Evolutionary conservation across 2,113 vertebrate species (phyloP), one percentile per base, ranked within the genome.

Genomic region (Ictalurus furcatus): DNA sequence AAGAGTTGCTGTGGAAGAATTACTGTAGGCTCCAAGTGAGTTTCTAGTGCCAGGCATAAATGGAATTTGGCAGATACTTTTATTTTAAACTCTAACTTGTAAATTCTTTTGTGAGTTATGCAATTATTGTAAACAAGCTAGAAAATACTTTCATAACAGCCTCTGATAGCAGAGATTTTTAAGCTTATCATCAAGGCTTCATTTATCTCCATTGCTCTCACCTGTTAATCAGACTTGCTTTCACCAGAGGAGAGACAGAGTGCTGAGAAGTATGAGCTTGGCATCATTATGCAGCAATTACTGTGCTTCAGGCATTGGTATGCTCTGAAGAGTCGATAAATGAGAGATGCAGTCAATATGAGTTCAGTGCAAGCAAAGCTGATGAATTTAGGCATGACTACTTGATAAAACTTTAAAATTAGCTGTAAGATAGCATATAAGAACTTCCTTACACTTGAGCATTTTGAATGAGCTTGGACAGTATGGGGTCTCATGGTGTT

Each of bases 181-280:
- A 17, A n/a, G 52, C 84, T 81, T 79, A 89, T 81, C 84, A 85
- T 89, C 28, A 7, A 87, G 54, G 73, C 65, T 65, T 84, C 83
- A 86, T 89, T 56, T 61, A 58, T 30, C 78, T 30, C 23, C 69
- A 37, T 82, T 85, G 6, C 71, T 71, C 17, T 88, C 44, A 84
- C 67, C 37, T 88, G 88, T 78, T 84, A 52, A 88, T 91, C 84
- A 89, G 83, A 28, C n/a, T 58, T 73, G 59, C 88, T 89, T 89
- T 91, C 69, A 78, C 8, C 81, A 37, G 56, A 54, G 54, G n/a
- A 81, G 74, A 91, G 34, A 82, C 52, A 54, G 89, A 76, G 30
- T 79, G 40, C 87, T 80, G 84, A 89, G 79, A 23, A 89, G 67
- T 13, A 88, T 48, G 82, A 56, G 76, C 87, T 73, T 56, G 48